These are phyloP conservation scores for Aspidiotus destructor DNA, from an alignment of 2,888 invertebrate species.

Conservation along the genomic window DNA sequence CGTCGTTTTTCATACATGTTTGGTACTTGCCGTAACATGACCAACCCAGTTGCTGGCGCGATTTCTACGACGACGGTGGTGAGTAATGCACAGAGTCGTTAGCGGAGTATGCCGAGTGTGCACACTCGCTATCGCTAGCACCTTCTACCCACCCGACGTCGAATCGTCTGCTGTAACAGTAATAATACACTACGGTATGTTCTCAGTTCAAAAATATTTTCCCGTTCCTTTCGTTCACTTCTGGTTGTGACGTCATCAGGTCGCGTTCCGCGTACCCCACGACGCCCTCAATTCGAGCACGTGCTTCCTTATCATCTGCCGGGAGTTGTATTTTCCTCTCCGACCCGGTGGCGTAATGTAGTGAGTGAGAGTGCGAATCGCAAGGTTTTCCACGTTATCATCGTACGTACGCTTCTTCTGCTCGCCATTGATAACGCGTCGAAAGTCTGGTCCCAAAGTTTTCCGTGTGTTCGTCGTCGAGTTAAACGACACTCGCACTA, in stretches of 20 bases:
- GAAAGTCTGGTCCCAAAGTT: not conserved
- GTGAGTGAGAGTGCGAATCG: conserved; percentile 1
- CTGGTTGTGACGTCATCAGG: conserved; percentile 23
- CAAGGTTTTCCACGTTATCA: conserved; percentile 5
- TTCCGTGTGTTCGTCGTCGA: too few relatives aligned
- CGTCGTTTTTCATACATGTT: not conserved
- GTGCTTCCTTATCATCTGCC: conserved; percentile 16
- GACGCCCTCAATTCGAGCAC: conserved; percentile 17
- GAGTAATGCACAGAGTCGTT: not conserved
- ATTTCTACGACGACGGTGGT: not conserved
- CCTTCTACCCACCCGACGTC: conserved; percentile 5
- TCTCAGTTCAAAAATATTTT: conserved; percentile 1
- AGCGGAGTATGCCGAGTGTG: not conserved
- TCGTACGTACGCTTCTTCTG: conserved; percentile 30
- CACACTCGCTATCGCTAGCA: conserved; percentile 4
- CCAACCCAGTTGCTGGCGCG: not conserved
- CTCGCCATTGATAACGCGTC: conserved; percentile 20
- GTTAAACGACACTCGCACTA: too few relatives aligned
- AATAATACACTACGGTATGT: conserved; percentile 1
- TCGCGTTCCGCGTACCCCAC: conserved; percentile 6
- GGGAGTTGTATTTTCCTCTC: conserved; percentile 10
- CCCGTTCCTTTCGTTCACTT: conserved; percentile 12
- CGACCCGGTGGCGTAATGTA: not conserved
- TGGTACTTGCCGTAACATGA: not conserved
- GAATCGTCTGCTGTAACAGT: conserved; percentile 18